Evolutionary conservation across 2,888 invertebrate species (phyloP), one percentile per base, ranked within the genome.

Genomic region (Uropetala carovei): DNA sequence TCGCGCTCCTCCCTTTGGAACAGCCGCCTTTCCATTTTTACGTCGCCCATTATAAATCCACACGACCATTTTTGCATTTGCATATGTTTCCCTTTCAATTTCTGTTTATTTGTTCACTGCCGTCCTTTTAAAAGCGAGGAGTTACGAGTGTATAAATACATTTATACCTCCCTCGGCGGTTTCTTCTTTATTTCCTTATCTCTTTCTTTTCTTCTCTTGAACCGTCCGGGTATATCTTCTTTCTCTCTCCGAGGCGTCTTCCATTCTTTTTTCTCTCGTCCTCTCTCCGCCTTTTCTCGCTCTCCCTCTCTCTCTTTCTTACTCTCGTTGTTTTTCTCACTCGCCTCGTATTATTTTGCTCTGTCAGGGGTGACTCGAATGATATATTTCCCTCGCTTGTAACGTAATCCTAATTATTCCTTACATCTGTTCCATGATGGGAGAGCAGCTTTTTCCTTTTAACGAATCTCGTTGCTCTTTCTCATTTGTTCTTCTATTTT

Each of bases 31-130:
- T n/a, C 68, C n/a, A n/a, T 68, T 68, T 68, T 43, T 18, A 22
- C 68, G n/a, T 68, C 68, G 68, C 68, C 68, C 68, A 68, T 68
- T 68, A 68, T 68, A 68, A 68, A 68, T 68, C 68, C 22, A 68
- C 18, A 68, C 68, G 22, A 68, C 68, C 68, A 68, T 68, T 68
- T n/a, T 68, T 11, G n/a, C 68, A 68, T 68, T 68, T n/a, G 68
- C 68, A n/a, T 68, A 68, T n/a, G 68, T n/a, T 68, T 68, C 68
- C 68, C 68, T 68, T 68, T 68, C 68, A 68, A n/a, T 68, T 68
- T n/a, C 68, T 68, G 68, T 68, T 68, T 68, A 68, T 68, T 68
- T 68, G 18, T 22, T 68, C n/a, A 9, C 68, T 22, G 68, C n/a
- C 68, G 68, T 68, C 68, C 68, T n/a, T 68, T 68, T 68, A 68